These are phyloP conservation scores for Drosophila parvula DNA, from an alignment of 1,140 invertebrate genomes.

Conservation along the genomic window DNA sequence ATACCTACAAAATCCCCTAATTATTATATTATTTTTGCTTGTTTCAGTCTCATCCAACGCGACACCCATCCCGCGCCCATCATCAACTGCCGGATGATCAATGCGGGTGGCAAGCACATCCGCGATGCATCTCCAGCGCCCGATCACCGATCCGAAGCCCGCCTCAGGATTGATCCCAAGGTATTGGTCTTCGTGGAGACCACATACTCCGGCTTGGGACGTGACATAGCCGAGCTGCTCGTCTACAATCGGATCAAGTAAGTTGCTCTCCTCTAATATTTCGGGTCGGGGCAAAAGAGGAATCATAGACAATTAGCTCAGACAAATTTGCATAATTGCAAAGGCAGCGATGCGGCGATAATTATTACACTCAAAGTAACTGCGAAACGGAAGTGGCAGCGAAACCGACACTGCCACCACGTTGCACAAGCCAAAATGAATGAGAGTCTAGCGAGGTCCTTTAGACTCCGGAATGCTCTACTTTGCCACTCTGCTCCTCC, in stretches of 20 bases:
- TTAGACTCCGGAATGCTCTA: slow-evolving; percentile 36
- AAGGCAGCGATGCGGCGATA: slow-evolving; percentile 63
- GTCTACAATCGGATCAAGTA: slow-evolving; percentile 97
- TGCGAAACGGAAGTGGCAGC: slow-evolving; percentile 70
- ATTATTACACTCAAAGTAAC: slow-evolving; percentile 74
- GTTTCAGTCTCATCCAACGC: slow-evolving; percentile 88
- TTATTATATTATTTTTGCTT: slow-evolving; percentile 25
- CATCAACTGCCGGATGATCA: slow-evolving; percentile 90
- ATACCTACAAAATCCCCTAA: too few species aligned
- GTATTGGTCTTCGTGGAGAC: slow-evolving; percentile 98
- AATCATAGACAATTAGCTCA: slow-evolving; percentile 72
- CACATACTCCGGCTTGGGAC: slow-evolving; percentile 94
- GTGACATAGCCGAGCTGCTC: slow-evolving; percentile 95
- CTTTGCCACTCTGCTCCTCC: neutral
- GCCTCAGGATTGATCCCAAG: slow-evolving; percentile 94
- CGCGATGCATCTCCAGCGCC: slow-evolving; percentile 86
- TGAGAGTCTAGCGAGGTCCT: slow-evolving; percentile 61
- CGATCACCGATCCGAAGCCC: slow-evolving; percentile 92
- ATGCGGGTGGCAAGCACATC: slow-evolving; percentile 85
- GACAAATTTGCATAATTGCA: slow-evolving; percentile 81
- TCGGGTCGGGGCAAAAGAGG: slow-evolving; percentile 39
- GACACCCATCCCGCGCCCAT: slow-evolving; percentile 91
- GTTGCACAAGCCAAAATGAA: slow-evolving; percentile 41
- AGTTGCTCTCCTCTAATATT: slow-evolving; percentile 81
- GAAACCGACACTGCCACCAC: slow-evolving; percentile 69